These are phyloP conservation scores for Luscinia luscinia DNA, from an alignment of 2,797 vertebrate species.

Conservation along the genomic window DNA sequence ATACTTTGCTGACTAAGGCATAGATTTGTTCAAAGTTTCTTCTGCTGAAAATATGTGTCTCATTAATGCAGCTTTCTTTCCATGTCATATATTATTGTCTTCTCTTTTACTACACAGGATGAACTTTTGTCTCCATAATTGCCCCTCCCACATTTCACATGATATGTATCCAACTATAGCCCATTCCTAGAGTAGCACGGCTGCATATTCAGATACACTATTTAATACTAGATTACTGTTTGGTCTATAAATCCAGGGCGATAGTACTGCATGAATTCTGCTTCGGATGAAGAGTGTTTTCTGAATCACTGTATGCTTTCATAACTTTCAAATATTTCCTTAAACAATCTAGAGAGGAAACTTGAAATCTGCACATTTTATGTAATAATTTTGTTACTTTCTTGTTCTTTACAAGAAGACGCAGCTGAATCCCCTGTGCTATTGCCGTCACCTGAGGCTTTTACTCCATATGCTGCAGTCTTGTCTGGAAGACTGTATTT, in stretches of 20 bases:
- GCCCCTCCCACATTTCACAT: background rate
- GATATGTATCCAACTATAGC: background rate
- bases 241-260: background rate
- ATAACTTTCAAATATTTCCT: background rate
- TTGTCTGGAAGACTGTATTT: background rate
- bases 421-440: background rate
- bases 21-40: background rate
- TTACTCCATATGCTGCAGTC: background rate
- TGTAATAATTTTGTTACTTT: background rate
- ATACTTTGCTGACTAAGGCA: background rate
- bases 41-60: background rate
- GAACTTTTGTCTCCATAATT: background rate
- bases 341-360: background rate
- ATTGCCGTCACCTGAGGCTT: background rate
- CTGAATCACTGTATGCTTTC: background rate
- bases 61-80: background rate
- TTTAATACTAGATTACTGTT: background rate
- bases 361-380: background rate
- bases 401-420: background rate
- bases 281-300: background rate
- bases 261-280: background rate
- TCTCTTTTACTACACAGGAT: background rate
- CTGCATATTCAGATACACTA: background rate
- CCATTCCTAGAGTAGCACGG: background rate
- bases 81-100: background rate